Evolutionary conservation across 2,113 vertebrate species (phyloP).

Genomic region (Scopus umbretta): DNA sequence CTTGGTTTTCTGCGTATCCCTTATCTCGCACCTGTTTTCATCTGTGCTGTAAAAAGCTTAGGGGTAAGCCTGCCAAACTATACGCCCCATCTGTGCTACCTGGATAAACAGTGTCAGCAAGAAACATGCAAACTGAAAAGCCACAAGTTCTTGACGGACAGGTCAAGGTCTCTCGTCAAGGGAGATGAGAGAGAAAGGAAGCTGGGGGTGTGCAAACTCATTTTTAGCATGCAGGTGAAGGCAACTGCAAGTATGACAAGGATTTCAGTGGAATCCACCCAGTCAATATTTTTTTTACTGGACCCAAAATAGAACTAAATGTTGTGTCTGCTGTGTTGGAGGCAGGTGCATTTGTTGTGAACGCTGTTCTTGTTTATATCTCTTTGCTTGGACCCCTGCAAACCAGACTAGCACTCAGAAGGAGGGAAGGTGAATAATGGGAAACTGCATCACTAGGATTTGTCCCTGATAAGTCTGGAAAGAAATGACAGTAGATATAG

Average conservation of each 20-base stretch:
- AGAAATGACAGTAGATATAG: background rate
- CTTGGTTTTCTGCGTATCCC: background rate
- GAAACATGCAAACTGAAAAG: conserved; percentile 39
- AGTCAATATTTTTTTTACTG: background rate
- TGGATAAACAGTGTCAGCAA: conserved; percentile 26
- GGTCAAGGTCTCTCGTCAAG: background rate
- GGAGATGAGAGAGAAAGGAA: background rate
- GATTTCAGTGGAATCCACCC: background rate
- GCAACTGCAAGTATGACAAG: background rate
- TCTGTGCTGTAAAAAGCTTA: conserved; percentile 22
- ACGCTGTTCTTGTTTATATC: background rate
- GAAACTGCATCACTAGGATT: background rate
- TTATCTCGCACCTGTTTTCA: conserved; percentile 66
- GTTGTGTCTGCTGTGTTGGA: background rate
- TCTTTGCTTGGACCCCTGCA: background rate
- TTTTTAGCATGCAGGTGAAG: background rate
- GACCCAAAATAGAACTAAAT: background rate
- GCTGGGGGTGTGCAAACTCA: background rate
- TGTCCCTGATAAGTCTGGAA: background rate
- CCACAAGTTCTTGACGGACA: background rate
- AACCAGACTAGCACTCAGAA: background rate
- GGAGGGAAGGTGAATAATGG: background rate
- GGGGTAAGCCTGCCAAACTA: background rate
- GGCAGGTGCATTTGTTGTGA: background rate
- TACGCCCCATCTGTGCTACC: conserved; percentile 21